Evolutionary conservation across 2,888 invertebrate species (phyloP), one percentile per base, ranked within the genome.

Genomic region (Agrochola litura): DNA sequence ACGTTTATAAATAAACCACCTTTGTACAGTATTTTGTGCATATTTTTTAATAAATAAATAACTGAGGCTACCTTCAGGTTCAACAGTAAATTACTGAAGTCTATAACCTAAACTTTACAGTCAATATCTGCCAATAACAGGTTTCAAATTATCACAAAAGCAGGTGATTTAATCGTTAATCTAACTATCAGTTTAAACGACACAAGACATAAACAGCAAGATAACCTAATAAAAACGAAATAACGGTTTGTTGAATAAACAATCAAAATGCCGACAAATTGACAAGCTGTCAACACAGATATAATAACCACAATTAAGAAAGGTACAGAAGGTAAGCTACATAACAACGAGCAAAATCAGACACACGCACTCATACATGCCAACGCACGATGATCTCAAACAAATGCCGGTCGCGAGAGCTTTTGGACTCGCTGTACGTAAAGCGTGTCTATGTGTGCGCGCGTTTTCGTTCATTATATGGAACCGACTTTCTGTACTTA

Each of bases 181-280:
- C 4, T 37, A 37, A 37, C 37, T 22, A 69, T 58, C 37, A 58
- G 3, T 16, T 52, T 58, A 69, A 76, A 65, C 37, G n/a, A 49
- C 19, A 63, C 25, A 61, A 70, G 22, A 67, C 52, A 61, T 68
- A 74, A 72, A 75, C 60, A 72, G 82, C 37, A 69, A 65, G 69
- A 75, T 75, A 73, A 41, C 60, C 25, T n/a, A 69, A 75, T 73
- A 70, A 74, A 81, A 65, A 43, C 58, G 37, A 67, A 30, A 71
- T 73, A 79, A 79, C 58, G 61, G 43, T 64, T 74, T 60, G 72
- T 37, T 37, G 56, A 68, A 74, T 73, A 76, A 60, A 67, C 56
- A 64, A 82, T 68, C 58, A 43, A 81, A 73, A 68, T 64, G 64
- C 68, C 76, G 25, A 80, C 71, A 83, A 82, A 80, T 68, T 71